A percentile compares a stretch with the other conserved stretches of the same genome.
Evolutionary conservation across 2,888 invertebrate genomes (phyloP).

Genomic region (Nomada goodeniana): DNA sequence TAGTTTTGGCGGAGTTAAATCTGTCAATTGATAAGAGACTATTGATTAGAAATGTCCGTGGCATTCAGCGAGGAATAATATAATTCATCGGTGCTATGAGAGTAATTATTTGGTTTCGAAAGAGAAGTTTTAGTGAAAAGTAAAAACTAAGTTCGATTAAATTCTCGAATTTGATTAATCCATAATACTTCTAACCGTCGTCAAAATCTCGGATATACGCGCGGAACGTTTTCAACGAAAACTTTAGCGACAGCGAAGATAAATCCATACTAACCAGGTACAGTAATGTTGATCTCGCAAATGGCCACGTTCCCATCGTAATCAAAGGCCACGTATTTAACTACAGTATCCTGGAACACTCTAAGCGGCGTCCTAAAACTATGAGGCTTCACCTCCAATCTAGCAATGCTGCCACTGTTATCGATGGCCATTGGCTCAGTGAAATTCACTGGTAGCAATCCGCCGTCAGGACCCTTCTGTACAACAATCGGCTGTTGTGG

Average conservation of each 20-base stretch:
- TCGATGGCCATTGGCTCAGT: slow-evolving; percentile 97
- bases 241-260: neutral
- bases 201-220: too few relatives aligned
- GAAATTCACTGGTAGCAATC: slow-evolving; percentile 95
- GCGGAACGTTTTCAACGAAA: neutral
- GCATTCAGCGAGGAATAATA: neutral
- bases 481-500: slow-evolving; percentile 96
- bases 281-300: slow-evolving; percentile 98
- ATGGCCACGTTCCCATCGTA: slow-evolving; percentile 99
- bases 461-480: slow-evolving; percentile 94
- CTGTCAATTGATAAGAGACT: slow-evolving; percentile 80
- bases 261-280: slow-evolving; percentile 86
- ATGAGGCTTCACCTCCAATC: slow-evolving; percentile 96
- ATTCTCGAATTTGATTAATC: neutral
- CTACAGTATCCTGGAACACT: slow-evolving; percentile 95
- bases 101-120: neutral
- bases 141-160: neutral
- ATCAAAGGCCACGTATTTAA: slow-evolving; percentile 98
- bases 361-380: slow-evolving; percentile 95
- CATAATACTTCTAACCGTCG: too few relatives aligned
- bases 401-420: slow-evolving; percentile 97
- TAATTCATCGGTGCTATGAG: neutral
- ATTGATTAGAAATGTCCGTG: too few relatives aligned
- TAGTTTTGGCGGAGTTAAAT: slow-evolving; percentile 95
- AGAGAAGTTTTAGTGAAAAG: neutral